Percentiles rank a stretch among this genome's conserved stretches.
phyloP scores from a whole-genome alignment of 1,140 invertebrate genomes.

The Uloborus diversus region DNA sequence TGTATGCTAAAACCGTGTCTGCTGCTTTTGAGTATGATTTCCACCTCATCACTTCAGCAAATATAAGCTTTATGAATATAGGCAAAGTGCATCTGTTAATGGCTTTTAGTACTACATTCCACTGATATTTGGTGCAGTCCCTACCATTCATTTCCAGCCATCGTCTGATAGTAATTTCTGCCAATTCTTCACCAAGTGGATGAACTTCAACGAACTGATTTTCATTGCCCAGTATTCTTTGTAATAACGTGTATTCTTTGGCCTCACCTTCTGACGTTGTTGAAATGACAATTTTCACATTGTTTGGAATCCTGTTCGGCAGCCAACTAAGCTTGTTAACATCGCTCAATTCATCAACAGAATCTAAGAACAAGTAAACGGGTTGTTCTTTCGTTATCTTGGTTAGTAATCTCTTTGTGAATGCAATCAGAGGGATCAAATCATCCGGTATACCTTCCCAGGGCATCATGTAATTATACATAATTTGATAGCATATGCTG shows the following conservation, averaged over 20 bases:
- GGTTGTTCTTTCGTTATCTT: constrained; percentile 83
- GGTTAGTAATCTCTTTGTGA: constrained; percentile 93
- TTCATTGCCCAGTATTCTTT: constrained; percentile 88
- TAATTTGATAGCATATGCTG: constrained; percentile 92
- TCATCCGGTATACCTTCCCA: constrained; percentile 96
- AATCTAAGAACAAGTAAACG: constrained; percentile 87
- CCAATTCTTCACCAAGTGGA: constrained; percentile 88
- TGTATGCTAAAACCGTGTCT: constrained; percentile 89
- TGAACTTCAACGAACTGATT: constrained; percentile 89
- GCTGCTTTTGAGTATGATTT: constrained; percentile 93
- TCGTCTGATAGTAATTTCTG: constrained; percentile 91
- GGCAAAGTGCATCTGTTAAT: constrained; percentile 92
- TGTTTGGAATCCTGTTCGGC: constrained; percentile 84
- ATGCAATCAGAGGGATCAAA: constrained; percentile 90
- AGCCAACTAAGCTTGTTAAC: constrained; percentile 97
- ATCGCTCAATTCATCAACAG: constrained; percentile 92
- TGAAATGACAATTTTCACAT: constrained; percentile 94
- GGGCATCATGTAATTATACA: constrained; percentile 89
- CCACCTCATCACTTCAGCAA: constrained; percentile 96
- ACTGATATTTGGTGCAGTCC: constrained; percentile 91
- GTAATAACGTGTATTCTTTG: constrained; percentile 83
- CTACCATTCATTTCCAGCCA: constrained; percentile 93
- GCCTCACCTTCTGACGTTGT: constrained; percentile 87
- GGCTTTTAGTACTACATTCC: constrained; percentile 90
- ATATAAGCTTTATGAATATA: constrained; percentile 97